Base-by-base conservation (phyloP, 2,888 invertebrate species). In the Yponomeuta malinellus region DNA sequence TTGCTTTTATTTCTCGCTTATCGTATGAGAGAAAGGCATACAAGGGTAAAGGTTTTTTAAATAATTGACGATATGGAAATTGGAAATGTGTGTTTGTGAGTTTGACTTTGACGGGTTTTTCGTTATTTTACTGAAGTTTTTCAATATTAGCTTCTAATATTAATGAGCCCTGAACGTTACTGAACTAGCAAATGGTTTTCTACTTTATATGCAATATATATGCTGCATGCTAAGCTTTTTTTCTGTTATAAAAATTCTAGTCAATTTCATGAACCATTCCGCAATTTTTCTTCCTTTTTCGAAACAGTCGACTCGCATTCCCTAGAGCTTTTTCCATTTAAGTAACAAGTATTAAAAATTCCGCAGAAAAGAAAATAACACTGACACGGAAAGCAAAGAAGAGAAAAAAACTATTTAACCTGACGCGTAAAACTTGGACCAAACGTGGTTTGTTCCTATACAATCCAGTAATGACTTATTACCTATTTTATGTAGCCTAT, bases 391-490 rank as follows among this genome's bases (percentile, higher is more conserved):
- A 72, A 65, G 75, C 71, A 76, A 79, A 80, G 81, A 81, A 79
- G 80, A 79, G 77, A 75, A 72, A 76, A 76, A 74, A 73, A 75
- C 76, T 75, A 66, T 65, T 65, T 82, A 82, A 84, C 80, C 75
- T 79, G 85, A 85, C 84, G 80, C 77, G 80, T 75, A 82, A 84
- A 76, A 81, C 79, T 81, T 77, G 77, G 72, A 70, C 76, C 65
- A 64, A 65, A 63, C 10, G 33, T n/a, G 70, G 63, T 10, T n/a
- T 23, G 10, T 70, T 70, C 70, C 70, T 70, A 15, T 67, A n/a
- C 43, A 31, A 65, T 29, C 8, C 29, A 29, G 65, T 1, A 43
- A 8, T 6, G 6, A 43, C 8, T 8, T 23, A 23, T 23, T 23
- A 23, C 23, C 23, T 23, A 23, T 1, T 23, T 23, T 23, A 23